Percentiles rank a stretch among this genome's conserved stretches.
Evolutionary conservation across 1,140 invertebrate genomes (phyloP).

Genomic region (Hylaeus anthracinus): DNA sequence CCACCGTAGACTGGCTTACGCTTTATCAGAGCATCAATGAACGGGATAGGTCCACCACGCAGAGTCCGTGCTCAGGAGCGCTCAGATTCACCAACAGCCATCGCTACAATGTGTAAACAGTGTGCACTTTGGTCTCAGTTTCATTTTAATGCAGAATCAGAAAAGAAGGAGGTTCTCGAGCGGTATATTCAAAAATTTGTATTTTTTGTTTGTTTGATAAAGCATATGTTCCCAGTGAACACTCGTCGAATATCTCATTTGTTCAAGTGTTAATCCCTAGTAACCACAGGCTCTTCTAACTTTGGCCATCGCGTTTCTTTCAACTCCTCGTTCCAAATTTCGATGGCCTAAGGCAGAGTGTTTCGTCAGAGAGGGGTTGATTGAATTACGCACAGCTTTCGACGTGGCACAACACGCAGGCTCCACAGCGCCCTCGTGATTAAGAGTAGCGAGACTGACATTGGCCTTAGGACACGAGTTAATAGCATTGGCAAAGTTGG

Average conservation of each 20-base stretch:
- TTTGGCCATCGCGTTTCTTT: neutral
- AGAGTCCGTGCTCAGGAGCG: too few relatives aligned
- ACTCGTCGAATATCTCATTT: too few relatives aligned
- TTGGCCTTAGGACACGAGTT: conserved; percentile 51
- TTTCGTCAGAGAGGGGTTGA: neutral
- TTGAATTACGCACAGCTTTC: conserved; percentile 39
- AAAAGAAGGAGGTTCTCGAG: too few relatives aligned
- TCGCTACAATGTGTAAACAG: too few relatives aligned
- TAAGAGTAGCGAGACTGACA: conserved; percentile 7
- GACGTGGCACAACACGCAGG: neutral
- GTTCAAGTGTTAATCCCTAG: too few relatives aligned
- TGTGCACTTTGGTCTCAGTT: too few relatives aligned
- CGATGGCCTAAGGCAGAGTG: neutral
- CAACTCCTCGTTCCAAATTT: neutral
- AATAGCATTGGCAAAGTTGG: conserved; percentile 50
- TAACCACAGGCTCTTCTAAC: too few relatives aligned
- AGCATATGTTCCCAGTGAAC: too few relatives aligned
- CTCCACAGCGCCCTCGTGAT: neutral
- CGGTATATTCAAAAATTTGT: too few relatives aligned
- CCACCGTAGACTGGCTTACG: neutral
- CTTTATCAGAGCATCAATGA: conserved; percentile 59
- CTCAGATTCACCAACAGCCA: too few relatives aligned
- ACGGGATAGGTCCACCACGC: neutral
- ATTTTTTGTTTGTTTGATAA: too few relatives aligned
- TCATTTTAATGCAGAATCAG: too few relatives aligned